These are phyloP conservation scores for Pavo muticus DNA, from an alignment of 2,113 vertebrate species.

Conservation along the genomic window DNA sequence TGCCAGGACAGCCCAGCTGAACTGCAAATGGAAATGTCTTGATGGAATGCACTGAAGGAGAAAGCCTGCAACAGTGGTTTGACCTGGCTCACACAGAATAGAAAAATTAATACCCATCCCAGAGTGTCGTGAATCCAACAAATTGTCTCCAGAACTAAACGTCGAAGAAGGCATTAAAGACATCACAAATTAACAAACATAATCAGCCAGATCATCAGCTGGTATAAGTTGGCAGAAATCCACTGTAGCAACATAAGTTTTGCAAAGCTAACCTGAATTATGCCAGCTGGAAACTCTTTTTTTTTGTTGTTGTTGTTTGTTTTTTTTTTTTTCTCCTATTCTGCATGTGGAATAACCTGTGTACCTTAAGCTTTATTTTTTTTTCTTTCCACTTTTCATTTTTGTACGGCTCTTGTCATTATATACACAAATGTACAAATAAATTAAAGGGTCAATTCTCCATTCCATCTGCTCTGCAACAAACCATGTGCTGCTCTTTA, in stretches of 20 bases:
- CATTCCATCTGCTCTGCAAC: constrained; percentile 38
- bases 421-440: background rate
- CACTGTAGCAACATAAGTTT: constrained; percentile 23
- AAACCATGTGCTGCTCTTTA: constrained; percentile 58
- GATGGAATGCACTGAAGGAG: background rate
- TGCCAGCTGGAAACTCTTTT: background rate
- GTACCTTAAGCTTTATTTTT: background rate
- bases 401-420: constrained; percentile 4
- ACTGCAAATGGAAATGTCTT: background rate
- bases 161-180: constrained; percentile 34
- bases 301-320: background rate
- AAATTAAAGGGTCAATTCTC: constrained; percentile 48
- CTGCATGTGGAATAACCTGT: background rate
- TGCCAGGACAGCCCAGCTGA: background rate
- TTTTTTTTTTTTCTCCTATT: background rate
- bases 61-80: background rate
- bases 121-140: constrained; percentile 24
- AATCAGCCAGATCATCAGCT: constrained; percentile 68
- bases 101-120: constrained; percentile 24
- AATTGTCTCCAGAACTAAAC: constrained; percentile 55
- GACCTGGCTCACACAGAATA: constrained; percentile 26
- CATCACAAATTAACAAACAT: constrained; percentile 42
- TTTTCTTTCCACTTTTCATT: background rate
- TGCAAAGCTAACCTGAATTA: constrained; percentile 44
- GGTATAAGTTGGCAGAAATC: constrained; percentile 59